Conservation (phyloP, 2,888 invertebrate species). For the Chloromyia formosa region DNA sequence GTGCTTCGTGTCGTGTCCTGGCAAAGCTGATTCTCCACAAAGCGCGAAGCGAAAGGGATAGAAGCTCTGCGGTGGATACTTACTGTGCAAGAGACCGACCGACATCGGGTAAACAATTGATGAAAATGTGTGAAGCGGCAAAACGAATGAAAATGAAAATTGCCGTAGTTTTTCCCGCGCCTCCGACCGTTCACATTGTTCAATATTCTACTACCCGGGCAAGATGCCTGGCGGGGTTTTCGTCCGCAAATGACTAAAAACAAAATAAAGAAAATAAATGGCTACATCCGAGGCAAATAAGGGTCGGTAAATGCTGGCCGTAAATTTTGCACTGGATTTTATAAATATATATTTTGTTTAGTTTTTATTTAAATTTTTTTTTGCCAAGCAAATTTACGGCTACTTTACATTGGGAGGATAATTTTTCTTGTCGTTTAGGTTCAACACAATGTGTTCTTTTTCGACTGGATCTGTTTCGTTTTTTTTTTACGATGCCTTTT, state of each 20-base stretch:
- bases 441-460: not conserved
- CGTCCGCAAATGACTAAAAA: not conserved
- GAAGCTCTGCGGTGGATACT: not conserved
- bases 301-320: constrained; percentile 36
- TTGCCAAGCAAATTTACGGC: constrained; percentile 36
- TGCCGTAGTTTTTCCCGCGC: not conserved
- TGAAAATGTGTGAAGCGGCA: not conserved
- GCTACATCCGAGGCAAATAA: constrained; percentile 11
- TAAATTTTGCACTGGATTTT: constrained; percentile 35
- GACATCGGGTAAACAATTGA: not conserved
- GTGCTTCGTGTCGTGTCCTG: not conserved
- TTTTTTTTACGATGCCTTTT: not conserved
- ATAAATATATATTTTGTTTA: not conserved
- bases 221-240: not conserved
- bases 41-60: not conserved
- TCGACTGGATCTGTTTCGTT: not conserved
- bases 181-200: not conserved
- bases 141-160: not conserved
- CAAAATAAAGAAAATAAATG: constrained; percentile 20
- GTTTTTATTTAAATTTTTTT: constrained; percentile 13
- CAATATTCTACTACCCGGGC: not conserved
- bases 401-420: constrained; percentile 36
- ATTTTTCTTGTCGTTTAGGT: constrained; percentile 28
- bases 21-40: not conserved
- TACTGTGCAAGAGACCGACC: not conserved